Conservation (phyloP, 2,797 vertebrate species). For the Leptatherina wallacei region DNA sequence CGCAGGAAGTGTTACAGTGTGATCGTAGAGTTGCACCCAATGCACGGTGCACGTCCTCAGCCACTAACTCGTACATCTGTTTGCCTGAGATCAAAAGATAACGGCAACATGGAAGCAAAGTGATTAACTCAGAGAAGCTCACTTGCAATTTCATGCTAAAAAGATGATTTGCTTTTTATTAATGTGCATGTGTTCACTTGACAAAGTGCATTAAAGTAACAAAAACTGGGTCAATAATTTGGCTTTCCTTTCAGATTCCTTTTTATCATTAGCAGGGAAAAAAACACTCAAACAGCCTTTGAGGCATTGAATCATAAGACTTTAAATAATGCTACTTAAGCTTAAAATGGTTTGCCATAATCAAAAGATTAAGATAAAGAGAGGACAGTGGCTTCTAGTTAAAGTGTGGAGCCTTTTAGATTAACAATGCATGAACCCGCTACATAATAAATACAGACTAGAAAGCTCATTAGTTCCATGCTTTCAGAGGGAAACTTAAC, state of each 20-base stretch:
- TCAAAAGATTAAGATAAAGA: constrained; percentile 1
- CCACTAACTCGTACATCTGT: constrained; percentile 36
- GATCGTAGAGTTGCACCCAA: constrained; percentile 4
- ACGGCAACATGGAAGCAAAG: not conserved
- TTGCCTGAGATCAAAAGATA: constrained; percentile 44
- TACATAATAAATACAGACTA: constrained; percentile 10
- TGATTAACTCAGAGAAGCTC: constrained; percentile 17
- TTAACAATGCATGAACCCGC: constrained; percentile 6
- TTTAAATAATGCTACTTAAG: constrained; percentile 5
- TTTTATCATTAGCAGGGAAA: not conserved
- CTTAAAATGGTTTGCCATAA: constrained; percentile 1
- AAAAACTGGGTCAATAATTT: not conserved
- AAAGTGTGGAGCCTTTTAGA: not conserved
- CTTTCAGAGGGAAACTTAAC: not conserved
- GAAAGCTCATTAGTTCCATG: not conserved
- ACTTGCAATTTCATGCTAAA: constrained; percentile 20
- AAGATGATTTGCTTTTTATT: not conserved
- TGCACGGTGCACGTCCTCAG: constrained; percentile 13
- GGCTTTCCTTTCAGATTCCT: constrained; percentile 4
- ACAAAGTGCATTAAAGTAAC: not conserved
- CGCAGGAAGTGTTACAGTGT: constrained; percentile 26
- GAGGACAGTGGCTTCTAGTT: not conserved
- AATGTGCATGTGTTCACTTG: not conserved
- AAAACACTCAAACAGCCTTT: constrained; percentile 14
- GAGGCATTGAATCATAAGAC: constrained; percentile 3